phyloP scores from a whole-genome alignment of 92 coral and sea anemone genomes.

The Meandrina meandrites region DNA sequence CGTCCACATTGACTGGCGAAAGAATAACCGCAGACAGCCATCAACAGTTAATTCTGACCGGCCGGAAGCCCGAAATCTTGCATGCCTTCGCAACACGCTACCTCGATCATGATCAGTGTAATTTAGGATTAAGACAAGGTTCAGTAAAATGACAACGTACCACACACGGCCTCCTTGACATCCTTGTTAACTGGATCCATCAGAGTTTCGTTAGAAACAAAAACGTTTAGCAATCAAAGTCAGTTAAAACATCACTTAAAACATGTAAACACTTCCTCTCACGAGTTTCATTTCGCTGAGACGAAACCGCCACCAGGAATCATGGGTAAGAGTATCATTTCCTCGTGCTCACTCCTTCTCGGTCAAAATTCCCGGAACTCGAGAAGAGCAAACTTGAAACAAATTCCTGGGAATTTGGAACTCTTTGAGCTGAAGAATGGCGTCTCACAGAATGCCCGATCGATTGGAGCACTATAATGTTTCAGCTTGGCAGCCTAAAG shows the following conservation, averaged over 20 bases:
- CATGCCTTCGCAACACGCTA: not conserved
- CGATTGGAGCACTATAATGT: not conserved
- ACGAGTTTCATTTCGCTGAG: conserved; percentile 1
- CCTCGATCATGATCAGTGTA: not conserved
- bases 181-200: conserved; percentile 39
- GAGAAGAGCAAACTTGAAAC: not conserved
- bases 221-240: not conserved
- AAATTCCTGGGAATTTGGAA: conserved; percentile 2
- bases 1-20: not conserved
- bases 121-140: not conserved
- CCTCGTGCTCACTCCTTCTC: conserved; percentile 39
- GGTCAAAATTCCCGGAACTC: conserved; percentile 5
- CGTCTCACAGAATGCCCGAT: not conserved
- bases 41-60: not conserved
- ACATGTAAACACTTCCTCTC: not conserved
- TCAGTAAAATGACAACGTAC: not conserved
- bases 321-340: conserved; percentile 28
- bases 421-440: not conserved
- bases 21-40: not conserved
- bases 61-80: not conserved
- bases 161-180: conserved; percentile 31
- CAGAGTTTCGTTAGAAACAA: not conserved
- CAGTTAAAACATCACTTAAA: not conserved
- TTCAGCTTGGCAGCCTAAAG: conserved; percentile 7
- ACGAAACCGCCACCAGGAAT: not conserved